Conservation (phyloP, 2,113 vertebrate genomes). For the Silurus glanis region DNA sequence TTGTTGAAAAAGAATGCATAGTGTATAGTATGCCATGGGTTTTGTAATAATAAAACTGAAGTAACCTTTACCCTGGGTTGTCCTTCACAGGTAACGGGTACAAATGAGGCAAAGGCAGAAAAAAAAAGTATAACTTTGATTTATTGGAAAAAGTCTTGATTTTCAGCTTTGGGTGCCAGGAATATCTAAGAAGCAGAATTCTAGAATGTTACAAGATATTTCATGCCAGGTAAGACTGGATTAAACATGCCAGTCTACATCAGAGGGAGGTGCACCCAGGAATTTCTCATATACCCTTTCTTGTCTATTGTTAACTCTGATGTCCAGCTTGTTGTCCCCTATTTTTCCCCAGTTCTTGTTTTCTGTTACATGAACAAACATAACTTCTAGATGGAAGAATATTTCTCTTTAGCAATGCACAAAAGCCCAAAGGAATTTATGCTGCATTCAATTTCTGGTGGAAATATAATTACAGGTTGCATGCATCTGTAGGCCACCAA, state of each 20-base stretch:
- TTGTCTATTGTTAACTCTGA: conserved; percentile 11
- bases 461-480: background rate
- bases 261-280: conserved; percentile 36
- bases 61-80: background rate
- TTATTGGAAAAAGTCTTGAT: conserved; percentile 17
- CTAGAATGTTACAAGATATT: conserved; percentile 49
- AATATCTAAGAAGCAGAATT: conserved; percentile 45
- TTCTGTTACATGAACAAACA: too few relatives aligned
- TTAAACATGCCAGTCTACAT: conserved; percentile 60
- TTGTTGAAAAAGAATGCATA: background rate
- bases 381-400: background rate
- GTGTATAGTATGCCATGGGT: conserved; percentile 10
- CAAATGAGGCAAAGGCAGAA: background rate
- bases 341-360: background rate
- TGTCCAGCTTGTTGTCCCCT: conserved; percentile 4
- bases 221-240: conserved; percentile 43
- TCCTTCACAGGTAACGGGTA: background rate
- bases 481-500: background rate
- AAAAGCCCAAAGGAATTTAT: background rate
- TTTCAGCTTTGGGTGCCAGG: conserved; percentile 3
- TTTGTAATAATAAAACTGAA: conserved; percentile 54
- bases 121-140: background rate
- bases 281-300: conserved; percentile 33
- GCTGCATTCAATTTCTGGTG: background rate
- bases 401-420: background rate